Base-by-base conservation (phyloP, 2,888 invertebrate genomes). In the Epistrophe eligans region DNA sequence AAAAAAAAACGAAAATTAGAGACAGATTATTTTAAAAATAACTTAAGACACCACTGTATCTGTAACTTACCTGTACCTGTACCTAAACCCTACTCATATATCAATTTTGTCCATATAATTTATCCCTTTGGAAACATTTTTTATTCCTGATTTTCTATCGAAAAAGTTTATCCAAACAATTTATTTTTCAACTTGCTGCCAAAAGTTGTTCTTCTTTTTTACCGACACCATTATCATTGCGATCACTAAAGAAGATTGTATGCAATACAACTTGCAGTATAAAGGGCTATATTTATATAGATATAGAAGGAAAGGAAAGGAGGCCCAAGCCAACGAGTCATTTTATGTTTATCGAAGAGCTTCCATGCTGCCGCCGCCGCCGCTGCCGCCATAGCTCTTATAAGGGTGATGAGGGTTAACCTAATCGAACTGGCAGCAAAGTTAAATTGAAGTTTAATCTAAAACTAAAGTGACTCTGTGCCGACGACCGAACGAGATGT, bases 401-500 rank as follows among this genome's bases (percentile, higher is more conserved):
- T 73, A 57, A 62, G 62, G 43, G 50, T 77, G 85, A 85, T 77
- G 67, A 82, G 72, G 85, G 85, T 85, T 85, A 85, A 82, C 77
- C 73, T 85, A 85, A 85, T 85, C 85, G 82, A 85, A 85, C 77
- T 82, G 85, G 77, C 85, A 85, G 85, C 77, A 85, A 82, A 85
- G 81, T 85, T 82, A 85, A 82, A 85, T 85, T 82, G 85, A 85
- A 85, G 82, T 85, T 82, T 85, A 85, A 82, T 85, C 85, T 77
- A 82, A 77, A 85, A 77, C 85, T 74, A 77, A 85, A 85, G 82
- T 85, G 85, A 82, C 73, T 82, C 62, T 67, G 58, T 81, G 67
- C 45, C 77, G 73, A 71, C 43, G 64, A 70, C 50, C 48, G 38
- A 85, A 62, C 43, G 45, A 82, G 62, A 70, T 73, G 62, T 73